Evolutionary conservation across 2,797 vertebrate genomes (phyloP).

Genomic region (Micrastur ruficollis): DNA sequence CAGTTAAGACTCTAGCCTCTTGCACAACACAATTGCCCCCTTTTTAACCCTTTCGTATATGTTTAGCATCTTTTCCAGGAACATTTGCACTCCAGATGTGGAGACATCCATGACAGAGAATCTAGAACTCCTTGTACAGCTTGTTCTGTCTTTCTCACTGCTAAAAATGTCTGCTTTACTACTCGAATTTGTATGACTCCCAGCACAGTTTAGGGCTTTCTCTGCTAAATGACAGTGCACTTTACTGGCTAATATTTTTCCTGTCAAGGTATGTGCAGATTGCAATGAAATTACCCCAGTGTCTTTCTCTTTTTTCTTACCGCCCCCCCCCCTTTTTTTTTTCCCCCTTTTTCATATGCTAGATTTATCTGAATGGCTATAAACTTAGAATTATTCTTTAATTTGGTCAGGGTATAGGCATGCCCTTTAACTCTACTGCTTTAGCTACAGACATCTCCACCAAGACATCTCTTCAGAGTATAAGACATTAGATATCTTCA

Average conservation of each 20-base stretch:
- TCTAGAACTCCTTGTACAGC: background rate
- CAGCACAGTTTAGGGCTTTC: background rate
- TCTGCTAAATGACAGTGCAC: background rate
- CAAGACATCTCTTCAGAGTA: background rate
- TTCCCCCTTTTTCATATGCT: background rate
- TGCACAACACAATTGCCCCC: rapidly evolving
- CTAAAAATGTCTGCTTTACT: background rate
- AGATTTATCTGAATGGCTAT: background rate
- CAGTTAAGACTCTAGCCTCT: background rate
- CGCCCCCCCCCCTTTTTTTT: rapidly evolving
- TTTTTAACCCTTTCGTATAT: rapidly evolving
- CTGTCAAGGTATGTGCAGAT: background rate
- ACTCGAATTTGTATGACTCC: background rate
- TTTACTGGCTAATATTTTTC: background rate
- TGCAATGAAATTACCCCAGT: background rate
- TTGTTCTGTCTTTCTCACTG: background rate
- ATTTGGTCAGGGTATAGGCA: background rate
- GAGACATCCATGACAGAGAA: rapidly evolving
- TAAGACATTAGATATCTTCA: background rate
- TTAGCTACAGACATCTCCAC: background rate
- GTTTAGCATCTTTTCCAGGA: background rate
- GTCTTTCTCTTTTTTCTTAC: background rate
- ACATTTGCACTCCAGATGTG: background rate
- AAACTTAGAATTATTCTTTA: background rate
- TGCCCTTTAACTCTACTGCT: rapidly evolving